A percentile compares a stretch with the other conserved stretches of the same genome.
Conservation (phyloP, 2,888 invertebrate species). For the Brachyptera risi region DNA sequence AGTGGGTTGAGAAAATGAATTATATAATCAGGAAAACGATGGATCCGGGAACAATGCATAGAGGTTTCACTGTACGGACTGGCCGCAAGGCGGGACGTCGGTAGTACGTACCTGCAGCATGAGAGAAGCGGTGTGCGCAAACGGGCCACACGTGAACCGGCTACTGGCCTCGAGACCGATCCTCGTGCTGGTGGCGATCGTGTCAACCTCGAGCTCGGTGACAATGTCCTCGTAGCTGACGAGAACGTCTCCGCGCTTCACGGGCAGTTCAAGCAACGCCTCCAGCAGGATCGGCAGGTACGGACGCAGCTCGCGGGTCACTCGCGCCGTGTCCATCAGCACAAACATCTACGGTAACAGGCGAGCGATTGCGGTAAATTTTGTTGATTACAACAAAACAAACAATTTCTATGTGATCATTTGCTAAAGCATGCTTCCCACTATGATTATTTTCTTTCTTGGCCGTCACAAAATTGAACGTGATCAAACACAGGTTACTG, state of each 20-base stretch:
- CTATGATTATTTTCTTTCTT: too few relatives aligned
- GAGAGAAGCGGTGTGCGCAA: conserved; percentile 61
- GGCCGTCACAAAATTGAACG: too few relatives aligned
- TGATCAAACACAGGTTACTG: too few relatives aligned
- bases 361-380: too few relatives aligned
- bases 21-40: too few relatives aligned
- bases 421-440: too few relatives aligned
- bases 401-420: too few relatives aligned
- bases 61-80: too few relatives aligned
- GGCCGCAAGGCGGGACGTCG: too few relatives aligned
- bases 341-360: conserved; percentile 43
- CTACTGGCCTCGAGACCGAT: conserved; percentile 58
- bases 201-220: conserved; percentile 71
- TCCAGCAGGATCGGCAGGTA: conserved; percentile 75
- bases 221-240: conserved; percentile 70
- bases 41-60: too few relatives aligned
- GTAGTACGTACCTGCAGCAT: conserved; percentile 47
- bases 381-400: too few relatives aligned
- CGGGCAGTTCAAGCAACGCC: conserved; percentile 70
- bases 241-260: conserved; percentile 54
- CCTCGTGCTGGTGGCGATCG: conserved; percentile 56
- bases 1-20: too few relatives aligned
- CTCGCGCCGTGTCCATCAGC: conserved; percentile 62
- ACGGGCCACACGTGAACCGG: conserved; percentile 68
- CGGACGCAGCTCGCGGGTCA: conserved; percentile 57